phyloP scores from a whole-genome alignment of 92 coral and sea anemone species.

The Micromussa lordhowensis region DNA sequence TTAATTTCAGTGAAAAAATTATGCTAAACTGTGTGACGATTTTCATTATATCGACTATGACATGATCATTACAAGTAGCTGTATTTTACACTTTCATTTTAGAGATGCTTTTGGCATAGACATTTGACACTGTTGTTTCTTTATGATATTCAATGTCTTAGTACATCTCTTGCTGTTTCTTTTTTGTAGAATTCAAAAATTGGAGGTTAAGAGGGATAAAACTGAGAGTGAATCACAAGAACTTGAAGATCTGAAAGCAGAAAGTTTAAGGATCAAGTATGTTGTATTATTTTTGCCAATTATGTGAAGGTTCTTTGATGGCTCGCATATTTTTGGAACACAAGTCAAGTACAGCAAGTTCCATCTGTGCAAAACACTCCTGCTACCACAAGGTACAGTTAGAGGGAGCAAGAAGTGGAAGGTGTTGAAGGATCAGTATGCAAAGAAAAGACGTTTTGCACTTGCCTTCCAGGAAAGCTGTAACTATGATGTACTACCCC shows the following conservation, averaged over 20 bases:
- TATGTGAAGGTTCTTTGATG: background rate
- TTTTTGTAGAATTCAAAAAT: slow-evolving; percentile 20
- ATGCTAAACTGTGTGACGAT: background rate
- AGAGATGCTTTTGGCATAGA: too few relatives aligned
- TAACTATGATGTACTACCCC: too few relatives aligned
- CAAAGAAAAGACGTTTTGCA: too few relatives aligned
- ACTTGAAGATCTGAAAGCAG: slow-evolving; percentile 39
- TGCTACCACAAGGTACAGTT: background rate
- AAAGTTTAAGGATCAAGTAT: slow-evolving; percentile 45
- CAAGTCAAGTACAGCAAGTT: background rate
- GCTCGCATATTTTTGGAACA: background rate
- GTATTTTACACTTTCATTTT: too few relatives aligned
- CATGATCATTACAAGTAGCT: too few relatives aligned
- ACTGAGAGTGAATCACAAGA: slow-evolving; percentile 24
- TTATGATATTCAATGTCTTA: too few relatives aligned
- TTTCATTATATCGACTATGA: too few relatives aligned
- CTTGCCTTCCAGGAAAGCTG: too few relatives aligned
- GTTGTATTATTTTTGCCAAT: background rate
- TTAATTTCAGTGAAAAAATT: too few relatives aligned
- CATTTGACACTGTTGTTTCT: too few relatives aligned
- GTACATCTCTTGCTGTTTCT: background rate
- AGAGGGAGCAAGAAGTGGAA: background rate
- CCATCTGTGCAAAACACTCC: background rate
- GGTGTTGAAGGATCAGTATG: too few relatives aligned
- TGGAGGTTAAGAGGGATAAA: slow-evolving; percentile 16